Conservation (phyloP, 2,113 vertebrate genomes). For the Pongo abelii region DNA sequence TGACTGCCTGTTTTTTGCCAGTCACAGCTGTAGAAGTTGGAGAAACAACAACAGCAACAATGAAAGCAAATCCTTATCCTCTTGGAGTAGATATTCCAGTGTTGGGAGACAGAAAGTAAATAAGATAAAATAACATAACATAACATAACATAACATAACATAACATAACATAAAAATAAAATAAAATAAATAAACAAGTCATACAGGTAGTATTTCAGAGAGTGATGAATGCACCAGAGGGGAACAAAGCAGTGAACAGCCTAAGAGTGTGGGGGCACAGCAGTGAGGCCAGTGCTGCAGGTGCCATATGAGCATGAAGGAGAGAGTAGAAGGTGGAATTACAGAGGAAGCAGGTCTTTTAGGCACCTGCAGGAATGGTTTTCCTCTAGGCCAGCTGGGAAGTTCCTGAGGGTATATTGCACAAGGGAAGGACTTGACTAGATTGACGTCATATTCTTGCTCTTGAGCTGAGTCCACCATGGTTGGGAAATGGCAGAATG, state of each 20-base stretch:
- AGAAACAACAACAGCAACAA: neutral
- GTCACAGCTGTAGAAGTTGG: neutral
- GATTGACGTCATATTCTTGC: neutral
- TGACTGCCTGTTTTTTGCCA: neutral
- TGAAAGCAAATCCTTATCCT: neutral
- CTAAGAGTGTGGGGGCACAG: neutral
- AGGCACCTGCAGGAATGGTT: neutral
- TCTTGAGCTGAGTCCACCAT: neutral
- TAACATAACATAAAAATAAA: neutral
- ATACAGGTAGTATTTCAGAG: neutral
- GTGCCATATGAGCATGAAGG: too few species aligned
- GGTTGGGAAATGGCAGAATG: neutral
- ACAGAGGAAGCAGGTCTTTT: neutral
- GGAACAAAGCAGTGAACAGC: neutral
- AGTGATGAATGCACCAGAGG: neutral
- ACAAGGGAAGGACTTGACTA: neutral
- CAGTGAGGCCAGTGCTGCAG: neutral
- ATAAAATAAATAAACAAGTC: neutral
- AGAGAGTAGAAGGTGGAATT: neutral
- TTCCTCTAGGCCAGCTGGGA: neutral
- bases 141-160: neutral
- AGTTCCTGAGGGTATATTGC: neutral
- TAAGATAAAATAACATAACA: neutral
- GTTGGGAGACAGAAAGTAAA: neutral
- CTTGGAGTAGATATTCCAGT: neutral